Conservation (phyloP, 2,888 invertebrate genomes). For the Apocheima hispidaria region DNA sequence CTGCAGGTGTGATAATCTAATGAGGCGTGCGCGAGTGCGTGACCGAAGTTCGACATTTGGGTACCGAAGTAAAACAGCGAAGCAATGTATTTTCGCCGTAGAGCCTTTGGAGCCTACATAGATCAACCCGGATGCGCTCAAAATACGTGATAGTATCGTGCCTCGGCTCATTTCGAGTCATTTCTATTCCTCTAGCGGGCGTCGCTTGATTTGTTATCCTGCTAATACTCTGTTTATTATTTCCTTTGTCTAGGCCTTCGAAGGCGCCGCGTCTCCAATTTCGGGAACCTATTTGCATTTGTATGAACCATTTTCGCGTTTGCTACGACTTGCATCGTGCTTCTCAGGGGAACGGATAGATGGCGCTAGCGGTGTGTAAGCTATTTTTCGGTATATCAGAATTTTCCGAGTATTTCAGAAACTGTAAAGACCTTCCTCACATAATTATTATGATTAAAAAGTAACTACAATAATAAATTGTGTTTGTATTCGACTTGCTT, state of each 20-base stretch:
- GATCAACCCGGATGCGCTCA: slow-evolving; percentile 57
- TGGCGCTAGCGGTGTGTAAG: slow-evolving; percentile 47
- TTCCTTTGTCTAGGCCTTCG: slow-evolving; percentile 48
- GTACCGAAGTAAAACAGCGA: not conserved
- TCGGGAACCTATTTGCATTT: slow-evolving; percentile 38
- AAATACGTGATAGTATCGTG: slow-evolving; percentile 58
- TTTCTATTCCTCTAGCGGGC: slow-evolving; percentile 63
- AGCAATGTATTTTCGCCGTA: slow-evolving; percentile 24
- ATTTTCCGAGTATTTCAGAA: no score
- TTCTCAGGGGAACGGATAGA: slow-evolving; percentile 41
- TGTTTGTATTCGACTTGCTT: no score
- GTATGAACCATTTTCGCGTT: slow-evolving; percentile 23
- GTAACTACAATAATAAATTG: no score
- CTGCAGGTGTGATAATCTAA: no score
- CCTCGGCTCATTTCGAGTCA: slow-evolving; percentile 58
- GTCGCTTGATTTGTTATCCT: slow-evolving; percentile 66
- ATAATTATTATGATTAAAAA: no score
- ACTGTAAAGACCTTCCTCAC: no score
- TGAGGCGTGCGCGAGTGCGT: no score
- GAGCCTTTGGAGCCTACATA: slow-evolving; percentile 36
- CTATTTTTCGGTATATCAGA: not conserved
- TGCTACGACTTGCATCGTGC: slow-evolving; percentile 22
- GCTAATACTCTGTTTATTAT: slow-evolving; percentile 66
- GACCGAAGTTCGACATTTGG: not conserved
- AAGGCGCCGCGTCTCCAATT: slow-evolving; percentile 31